Conservation (phyloP, 1,140 invertebrate genomes). For the Danaus melanippus region DNA sequence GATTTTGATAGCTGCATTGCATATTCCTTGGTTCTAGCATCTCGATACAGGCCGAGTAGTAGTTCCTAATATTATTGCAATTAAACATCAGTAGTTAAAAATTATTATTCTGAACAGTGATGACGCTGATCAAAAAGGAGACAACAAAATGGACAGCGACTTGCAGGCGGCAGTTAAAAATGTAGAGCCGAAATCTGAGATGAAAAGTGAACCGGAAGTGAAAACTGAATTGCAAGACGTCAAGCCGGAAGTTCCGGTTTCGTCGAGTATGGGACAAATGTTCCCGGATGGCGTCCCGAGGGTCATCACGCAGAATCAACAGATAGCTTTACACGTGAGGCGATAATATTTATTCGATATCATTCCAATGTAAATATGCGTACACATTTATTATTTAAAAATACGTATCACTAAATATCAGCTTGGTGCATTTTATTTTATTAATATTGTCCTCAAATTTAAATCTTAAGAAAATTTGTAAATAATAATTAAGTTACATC, state of each 20-base stretch:
- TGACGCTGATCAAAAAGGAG: conserved; percentile 41
- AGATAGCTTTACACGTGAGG: conserved; percentile 49
- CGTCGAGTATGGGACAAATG: conserved; percentile 31
- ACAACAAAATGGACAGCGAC: conserved; percentile 51
- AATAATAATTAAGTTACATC: no score
- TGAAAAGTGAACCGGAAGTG: conserved; percentile 31
- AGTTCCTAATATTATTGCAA: no score
- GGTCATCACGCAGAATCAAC: conserved; percentile 45
- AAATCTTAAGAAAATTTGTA: no score
- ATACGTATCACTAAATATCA: no score
- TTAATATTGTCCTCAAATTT: no score
- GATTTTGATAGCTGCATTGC: no score
- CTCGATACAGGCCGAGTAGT: no score
- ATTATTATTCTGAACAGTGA: conserved; percentile 27
- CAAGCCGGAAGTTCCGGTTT: conserved; percentile 33
- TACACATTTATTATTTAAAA: no score
- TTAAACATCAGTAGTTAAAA: no score
- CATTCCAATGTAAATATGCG: no score
- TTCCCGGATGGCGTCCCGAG: conserved; percentile 47
- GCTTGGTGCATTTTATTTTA: no score
- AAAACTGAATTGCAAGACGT: conserved; percentile 43
- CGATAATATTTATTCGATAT: background rate
- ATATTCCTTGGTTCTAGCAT: no score
- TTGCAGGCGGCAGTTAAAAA: conserved; percentile 50
- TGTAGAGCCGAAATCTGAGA: conserved; percentile 28